These are phyloP conservation scores for Pocota personata DNA, from an alignment of 2,888 invertebrate genomes.

Conservation along the genomic window DNA sequence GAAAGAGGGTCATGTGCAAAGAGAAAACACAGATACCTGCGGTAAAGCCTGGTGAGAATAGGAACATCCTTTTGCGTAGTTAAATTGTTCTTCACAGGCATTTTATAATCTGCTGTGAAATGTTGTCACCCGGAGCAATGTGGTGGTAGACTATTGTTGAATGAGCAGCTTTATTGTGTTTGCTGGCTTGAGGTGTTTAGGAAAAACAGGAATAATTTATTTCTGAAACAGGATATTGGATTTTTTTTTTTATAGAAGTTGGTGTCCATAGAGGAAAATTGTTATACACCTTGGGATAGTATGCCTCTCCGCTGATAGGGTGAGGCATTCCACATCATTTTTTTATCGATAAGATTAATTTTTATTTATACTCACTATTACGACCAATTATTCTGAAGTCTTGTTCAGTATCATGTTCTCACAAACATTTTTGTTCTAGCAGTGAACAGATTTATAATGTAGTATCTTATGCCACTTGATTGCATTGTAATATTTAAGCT, in stretches of 20 bases:
- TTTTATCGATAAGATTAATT: too few relatives aligned
- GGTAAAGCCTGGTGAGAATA: neutral
- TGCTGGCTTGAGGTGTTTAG: neutral
- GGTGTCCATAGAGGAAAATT: neutral
- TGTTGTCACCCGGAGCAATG: neutral
- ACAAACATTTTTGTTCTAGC: too few relatives aligned
- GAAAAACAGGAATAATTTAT: neutral
- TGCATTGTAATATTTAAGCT: too few relatives aligned
- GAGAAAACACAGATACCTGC: neutral
- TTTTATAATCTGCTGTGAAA: conserved; percentile 10
- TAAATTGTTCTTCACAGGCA: conserved; percentile 3
- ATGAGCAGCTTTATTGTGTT: neutral
- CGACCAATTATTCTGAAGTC: too few relatives aligned
- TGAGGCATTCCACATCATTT: too few relatives aligned
- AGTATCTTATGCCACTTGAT: too few relatives aligned
- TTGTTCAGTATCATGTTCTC: too few relatives aligned
- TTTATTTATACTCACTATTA: too few relatives aligned
- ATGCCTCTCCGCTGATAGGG: neutral
- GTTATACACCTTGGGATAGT: neutral
- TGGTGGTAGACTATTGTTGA: neutral
- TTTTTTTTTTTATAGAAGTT: neutral
- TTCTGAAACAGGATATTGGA: neutral
- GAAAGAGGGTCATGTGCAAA: neutral
- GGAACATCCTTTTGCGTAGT: conserved; percentile 15
- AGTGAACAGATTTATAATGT: too few relatives aligned